Percentiles rank a stretch among this genome's conserved stretches.
Evolutionary conservation across 1,140 invertebrate species (phyloP).

Genomic region (Drosophila sulfurigaster): DNA sequence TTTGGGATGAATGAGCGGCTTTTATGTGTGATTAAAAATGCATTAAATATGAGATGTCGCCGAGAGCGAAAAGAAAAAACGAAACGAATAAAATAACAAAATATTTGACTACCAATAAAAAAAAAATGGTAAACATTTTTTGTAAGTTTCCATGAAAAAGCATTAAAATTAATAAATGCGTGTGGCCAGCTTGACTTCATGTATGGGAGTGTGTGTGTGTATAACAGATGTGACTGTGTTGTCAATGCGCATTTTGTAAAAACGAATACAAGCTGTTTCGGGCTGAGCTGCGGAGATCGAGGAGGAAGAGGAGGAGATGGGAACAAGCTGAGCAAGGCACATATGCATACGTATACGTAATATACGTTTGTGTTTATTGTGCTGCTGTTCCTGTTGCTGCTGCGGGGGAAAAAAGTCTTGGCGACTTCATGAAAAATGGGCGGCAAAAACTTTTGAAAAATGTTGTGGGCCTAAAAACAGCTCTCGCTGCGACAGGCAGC

Average conservation of each 20-base stretch:
- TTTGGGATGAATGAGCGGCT: conserved; percentile 35
- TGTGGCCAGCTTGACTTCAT: conserved; percentile 37
- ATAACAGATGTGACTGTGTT: conserved; percentile 40
- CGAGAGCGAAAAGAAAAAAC: conserved; percentile 15
- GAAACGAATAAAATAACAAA: conserved; percentile 11
- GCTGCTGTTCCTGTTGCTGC: neutral
- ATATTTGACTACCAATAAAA: conserved; percentile 43
- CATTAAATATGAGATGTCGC: conserved; percentile 68
- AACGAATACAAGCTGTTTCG: conserved; percentile 48
- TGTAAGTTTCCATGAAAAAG: conserved; percentile 62
- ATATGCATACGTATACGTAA: conserved; percentile 5
- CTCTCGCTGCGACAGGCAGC: conserved; percentile 26
- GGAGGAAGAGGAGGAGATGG: neutral
- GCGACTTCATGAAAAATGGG: conserved; percentile 75
- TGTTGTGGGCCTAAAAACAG: conserved; percentile 52
- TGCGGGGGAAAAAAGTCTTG: conserved; percentile 43
- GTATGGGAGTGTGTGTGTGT: conserved; percentile 16
- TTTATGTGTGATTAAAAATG: conserved; percentile 77
- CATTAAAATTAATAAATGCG: conserved; percentile 81
- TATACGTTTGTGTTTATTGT: conserved; percentile 20
- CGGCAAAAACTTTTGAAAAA: conserved; percentile 69
- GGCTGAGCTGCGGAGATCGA: neutral
- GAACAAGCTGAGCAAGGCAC: neutral
- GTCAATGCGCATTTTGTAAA: conserved; percentile 67
- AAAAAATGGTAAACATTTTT: conserved; percentile 49